Evolutionary conservation across 2,888 invertebrate genomes (phyloP).

Genomic region (Autographa pulchrina): DNA sequence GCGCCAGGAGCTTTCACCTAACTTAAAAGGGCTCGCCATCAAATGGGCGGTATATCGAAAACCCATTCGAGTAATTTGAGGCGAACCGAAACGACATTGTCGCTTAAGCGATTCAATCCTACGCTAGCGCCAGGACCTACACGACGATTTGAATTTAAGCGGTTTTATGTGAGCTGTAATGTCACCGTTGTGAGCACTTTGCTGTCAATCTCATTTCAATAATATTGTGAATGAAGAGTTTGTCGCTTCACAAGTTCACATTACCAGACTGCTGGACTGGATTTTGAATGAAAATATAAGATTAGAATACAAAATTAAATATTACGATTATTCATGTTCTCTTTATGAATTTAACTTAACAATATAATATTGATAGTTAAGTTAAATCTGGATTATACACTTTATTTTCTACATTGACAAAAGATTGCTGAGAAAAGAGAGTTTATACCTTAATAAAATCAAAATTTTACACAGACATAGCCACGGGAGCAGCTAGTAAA

Average conservation of each 20-base stretch:
- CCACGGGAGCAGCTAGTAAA: constrained; percentile 29
- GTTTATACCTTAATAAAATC: neutral
- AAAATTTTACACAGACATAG: neutral
- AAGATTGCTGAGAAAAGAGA: neutral
- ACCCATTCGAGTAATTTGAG: constrained; percentile 86
- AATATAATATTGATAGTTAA: neutral
- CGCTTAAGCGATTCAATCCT: constrained; percentile 85
- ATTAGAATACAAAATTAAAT: neutral
- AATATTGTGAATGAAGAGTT: neutral
- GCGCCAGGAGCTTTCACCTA: constrained; percentile 66
- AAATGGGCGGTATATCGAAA: constrained; percentile 84
- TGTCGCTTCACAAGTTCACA: neutral
- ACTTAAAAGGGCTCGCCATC: constrained; percentile 75
- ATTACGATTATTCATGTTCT: too few species aligned
- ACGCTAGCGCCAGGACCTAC: constrained; percentile 75
- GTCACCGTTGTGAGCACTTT: constrained; percentile 59
- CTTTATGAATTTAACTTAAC: too few species aligned
- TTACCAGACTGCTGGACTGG: neutral
- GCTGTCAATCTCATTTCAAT: constrained; percentile 27
- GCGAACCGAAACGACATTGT: constrained; percentile 82
- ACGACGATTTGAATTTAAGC: constrained; percentile 81
- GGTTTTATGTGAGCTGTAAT: constrained; percentile 70
- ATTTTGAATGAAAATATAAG: neutral
- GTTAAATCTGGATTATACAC: neutral
- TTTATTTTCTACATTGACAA: neutral